These are phyloP conservation scores for Apodemus speciosus DNA, from an alignment of 2,113 vertebrate species.

Conservation along the genomic window DNA sequence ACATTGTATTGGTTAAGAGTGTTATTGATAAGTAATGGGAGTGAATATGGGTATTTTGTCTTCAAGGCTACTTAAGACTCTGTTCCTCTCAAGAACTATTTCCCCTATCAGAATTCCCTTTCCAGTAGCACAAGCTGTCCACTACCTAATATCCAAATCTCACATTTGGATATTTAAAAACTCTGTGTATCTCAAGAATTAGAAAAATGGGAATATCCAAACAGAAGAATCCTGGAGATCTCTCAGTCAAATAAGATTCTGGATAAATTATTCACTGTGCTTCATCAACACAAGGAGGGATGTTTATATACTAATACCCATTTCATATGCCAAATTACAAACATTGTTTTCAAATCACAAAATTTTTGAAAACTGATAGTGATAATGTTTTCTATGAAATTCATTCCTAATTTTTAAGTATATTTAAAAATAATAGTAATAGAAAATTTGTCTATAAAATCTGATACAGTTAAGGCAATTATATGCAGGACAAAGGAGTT, in stretches of 20 bases:
- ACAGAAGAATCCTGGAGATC: not conserved
- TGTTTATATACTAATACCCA: not conserved
- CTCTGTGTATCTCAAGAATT: not conserved
- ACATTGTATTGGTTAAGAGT: no score
- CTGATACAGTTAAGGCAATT: not conserved
- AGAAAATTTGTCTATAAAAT: not conserved
- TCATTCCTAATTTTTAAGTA: not conserved
- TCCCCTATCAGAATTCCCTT: no score
- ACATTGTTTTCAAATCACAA: not conserved
- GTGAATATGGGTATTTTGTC: not conserved
- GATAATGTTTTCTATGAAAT: no score
- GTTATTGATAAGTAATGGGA: not conserved
- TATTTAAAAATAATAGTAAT: not conserved
- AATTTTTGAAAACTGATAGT: no score
- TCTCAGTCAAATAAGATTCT: not conserved
- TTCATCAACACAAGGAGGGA: not conserved
- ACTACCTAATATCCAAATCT: no score
- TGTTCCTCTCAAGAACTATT: not conserved
- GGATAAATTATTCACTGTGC: not conserved
- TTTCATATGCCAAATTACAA: not conserved
- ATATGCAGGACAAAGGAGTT: not conserved
- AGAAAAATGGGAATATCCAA: not conserved
- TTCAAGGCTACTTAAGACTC: no score
- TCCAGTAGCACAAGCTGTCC: fast-evolving
- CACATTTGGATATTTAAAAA: not conserved